Evolutionary conservation across 1,140 invertebrate genomes (phyloP), one percentile per base, ranked within the genome.

Genomic region (Drosophila pallidifrons): DNA sequence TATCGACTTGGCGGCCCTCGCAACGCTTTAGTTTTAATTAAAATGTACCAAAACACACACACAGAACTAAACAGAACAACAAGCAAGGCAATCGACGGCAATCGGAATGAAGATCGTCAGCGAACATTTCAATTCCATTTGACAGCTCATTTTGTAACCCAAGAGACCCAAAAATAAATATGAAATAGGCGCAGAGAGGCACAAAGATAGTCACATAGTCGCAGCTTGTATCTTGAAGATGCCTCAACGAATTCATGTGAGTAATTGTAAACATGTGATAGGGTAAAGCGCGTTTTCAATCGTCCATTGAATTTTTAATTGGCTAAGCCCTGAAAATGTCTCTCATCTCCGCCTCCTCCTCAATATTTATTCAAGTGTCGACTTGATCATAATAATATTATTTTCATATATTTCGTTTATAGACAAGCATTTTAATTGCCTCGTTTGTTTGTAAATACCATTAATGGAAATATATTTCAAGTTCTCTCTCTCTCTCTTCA

Each of bases 61-160:
- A 20, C 20, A 20, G 2, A 20, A 20, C 20, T 3, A 1, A 20
- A 20, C 20, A 20, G 20, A 20, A 20, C 20, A 32, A 32, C 32
- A 32, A 32, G 35, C 35, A 38, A 38, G 35, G 35, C 35, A 38
- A 38, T 38, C 35, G 28, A 41, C 52, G 45, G 65, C 63, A 65
- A 55, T 72, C 59, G 45, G 10, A 30, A 25, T 54, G 46, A 47
- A 61, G 59, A 76, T 75, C 59, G 61, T 35, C 43, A 46, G 35
- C 13, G 35, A 71, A 65, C 68, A 66, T 47, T 66, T 60, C 61
- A 76, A 72, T 76, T 72, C 30, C 69, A 71, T 65, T 74, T 68
- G 70, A 73, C 70, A 73, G 63, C 63, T 67, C 41, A 57, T 57
- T 54, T 54, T 63, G 63, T 65, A 54, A 55, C 63, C 41, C 64